Conservation (phyloP, 2,888 invertebrate genomes). For the Epistrophe grossulariae region DNA sequence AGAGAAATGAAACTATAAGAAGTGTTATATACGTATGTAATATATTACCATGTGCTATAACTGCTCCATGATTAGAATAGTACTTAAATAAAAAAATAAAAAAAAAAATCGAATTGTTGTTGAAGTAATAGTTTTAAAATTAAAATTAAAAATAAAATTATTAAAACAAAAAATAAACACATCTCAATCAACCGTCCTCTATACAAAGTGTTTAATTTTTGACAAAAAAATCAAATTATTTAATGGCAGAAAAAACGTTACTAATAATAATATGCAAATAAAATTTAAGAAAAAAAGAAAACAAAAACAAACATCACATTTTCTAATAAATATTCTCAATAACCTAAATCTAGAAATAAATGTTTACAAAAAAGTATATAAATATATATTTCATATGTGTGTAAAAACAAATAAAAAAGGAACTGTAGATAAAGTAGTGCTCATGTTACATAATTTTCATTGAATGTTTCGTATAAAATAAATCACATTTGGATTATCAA, state of each 20-base stretch:
- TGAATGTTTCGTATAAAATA: constrained; percentile 53
- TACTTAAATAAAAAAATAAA: constrained; percentile 34
- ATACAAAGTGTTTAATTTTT: constrained; percentile 77
- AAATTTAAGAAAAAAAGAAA: constrained; percentile 38
- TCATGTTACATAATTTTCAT: constrained; percentile 58
- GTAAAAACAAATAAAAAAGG: constrained; percentile 39
- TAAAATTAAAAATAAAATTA: constrained; percentile 35
- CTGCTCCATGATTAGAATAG: constrained; percentile 75
- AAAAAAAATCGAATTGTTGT: constrained; percentile 71
- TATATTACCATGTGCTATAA: constrained; percentile 72
- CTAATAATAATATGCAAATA: constrained; percentile 53
- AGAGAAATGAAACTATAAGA: constrained; percentile 72
- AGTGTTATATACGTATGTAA: constrained; percentile 76
- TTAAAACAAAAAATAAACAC: constrained; percentile 55
- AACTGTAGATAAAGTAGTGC: constrained; percentile 64
- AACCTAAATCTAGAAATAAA: constrained; percentile 63
- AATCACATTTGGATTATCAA: constrained; percentile 63
- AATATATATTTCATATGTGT: constrained; percentile 66
- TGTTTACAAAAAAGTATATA: constrained; percentile 61
- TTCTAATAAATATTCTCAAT: constrained; percentile 65
- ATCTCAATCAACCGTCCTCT: constrained; percentile 78
- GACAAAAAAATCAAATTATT: constrained; percentile 59
- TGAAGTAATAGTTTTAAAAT: constrained; percentile 63
- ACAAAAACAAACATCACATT: constrained; percentile 35
- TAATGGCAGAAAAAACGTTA: constrained; percentile 67